Evolutionary conservation across 2,888 invertebrate species (phyloP), one percentile per base, ranked within the genome.

Genomic region (Microctonus brassicae): DNA sequence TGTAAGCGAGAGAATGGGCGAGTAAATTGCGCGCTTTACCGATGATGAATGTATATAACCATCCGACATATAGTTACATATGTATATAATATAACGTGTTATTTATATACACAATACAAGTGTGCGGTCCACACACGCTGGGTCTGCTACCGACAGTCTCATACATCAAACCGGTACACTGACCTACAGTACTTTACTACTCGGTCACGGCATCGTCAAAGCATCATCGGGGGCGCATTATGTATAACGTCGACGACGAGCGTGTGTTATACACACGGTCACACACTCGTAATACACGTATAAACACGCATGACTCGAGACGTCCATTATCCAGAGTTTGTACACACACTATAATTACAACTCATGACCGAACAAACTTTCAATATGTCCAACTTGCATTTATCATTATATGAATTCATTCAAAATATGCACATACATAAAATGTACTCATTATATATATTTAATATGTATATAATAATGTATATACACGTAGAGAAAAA

Each of bases 151-250:
- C 78, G 73, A 74, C 74, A 73, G 73, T 13, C 76, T 73, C 75
- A 72, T 76, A 74, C 74, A 77, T 77, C 78, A 75, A 82, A 81
- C 82, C 79, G 79, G 80, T 82, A 81, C 80, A 82, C 80, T 82
- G 82, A 82, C 77, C 77, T 73, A 78, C 74, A 77, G 77, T 73
- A 39, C 17, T 74, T 77, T 75, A 69, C 69, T 72, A 71, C 57
- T 67, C 29, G 57, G 42, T 68, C 47, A 47, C 17, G 47, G 69
- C 29, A 58, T 69, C 66, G 70, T 71, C 70, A 39, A 70, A 61
- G 17, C 47, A 47, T 47, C 69, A 69, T n/a, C n/a, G n/a, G n/a
- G n/a, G n/a, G 69, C 70, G 61, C 68, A 70, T n/a, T n/a, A n/a
- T n/a, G n/a, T n/a, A n/a, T n/a, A 68, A 58, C 39, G 39, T 39